A percentile compares a stretch with the other conserved stretches of the same genome.
These are phyloP conservation scores for Coregonus suidteri DNA, from an alignment of 2,797 vertebrate species.

Conservation along the genomic window DNA sequence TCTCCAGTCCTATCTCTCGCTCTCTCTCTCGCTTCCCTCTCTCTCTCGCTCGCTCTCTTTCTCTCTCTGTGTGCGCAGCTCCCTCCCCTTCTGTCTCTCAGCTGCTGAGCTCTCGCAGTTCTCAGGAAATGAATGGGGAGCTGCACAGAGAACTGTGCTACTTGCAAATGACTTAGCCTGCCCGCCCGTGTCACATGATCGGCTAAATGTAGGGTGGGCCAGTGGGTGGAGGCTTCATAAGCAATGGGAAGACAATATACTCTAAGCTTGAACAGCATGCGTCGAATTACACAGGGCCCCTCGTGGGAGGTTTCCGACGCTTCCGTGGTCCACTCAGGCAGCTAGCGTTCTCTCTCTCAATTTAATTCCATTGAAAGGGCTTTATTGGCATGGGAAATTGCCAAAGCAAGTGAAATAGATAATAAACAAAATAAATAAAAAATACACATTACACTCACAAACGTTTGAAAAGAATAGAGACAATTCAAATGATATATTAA, in stretches of 20 bases:
- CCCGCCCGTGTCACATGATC: conserved; percentile 94
- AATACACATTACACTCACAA: no score
- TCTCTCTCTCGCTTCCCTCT: conserved; percentile 58
- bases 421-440: no score
- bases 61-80: conserved; percentile 58
- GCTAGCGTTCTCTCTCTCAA: conserved; percentile 13
- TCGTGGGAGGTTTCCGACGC: conserved; percentile 82
- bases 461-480: no score
- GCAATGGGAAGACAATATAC: conserved; percentile 89
- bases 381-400: no score
- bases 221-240: conserved; percentile 93
- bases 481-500: no score
- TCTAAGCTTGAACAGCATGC: conserved; percentile 89
- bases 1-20: conserved; percentile 72
- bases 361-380: no score
- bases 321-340: conserved; percentile 52
- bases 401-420: no score
- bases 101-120: conserved; percentile 87
- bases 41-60: conserved; percentile 41
- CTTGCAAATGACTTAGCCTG: conserved; percentile 95
- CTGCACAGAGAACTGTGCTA: conserved; percentile 95
- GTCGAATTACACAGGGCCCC: conserved; percentile 92
- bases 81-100: conserved; percentile 87
- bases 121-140: conserved; percentile 97
- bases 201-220: conserved; percentile 93